These are phyloP conservation scores for Pachyramphus minor DNA, from an alignment of 2,113 vertebrate genomes.

Conservation along the genomic window DNA sequence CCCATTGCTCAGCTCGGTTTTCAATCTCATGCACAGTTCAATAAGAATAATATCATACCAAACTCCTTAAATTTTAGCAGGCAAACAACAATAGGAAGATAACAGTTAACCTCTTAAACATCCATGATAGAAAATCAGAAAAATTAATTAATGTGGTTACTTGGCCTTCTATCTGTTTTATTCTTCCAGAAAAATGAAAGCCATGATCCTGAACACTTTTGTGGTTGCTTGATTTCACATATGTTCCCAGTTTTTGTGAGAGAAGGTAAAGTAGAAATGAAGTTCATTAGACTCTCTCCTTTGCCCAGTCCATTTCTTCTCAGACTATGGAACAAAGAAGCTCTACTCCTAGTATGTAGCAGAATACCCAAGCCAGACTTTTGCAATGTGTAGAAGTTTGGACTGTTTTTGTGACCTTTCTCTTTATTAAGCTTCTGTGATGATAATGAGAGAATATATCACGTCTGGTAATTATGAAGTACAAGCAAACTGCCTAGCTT, in stretches of 20 bases:
- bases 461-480: constrained; percentile 9
- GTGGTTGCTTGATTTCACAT: constrained; percentile 5
- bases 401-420: not conserved
- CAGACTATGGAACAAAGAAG: not conserved
- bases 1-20: not conserved
- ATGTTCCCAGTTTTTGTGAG: not conserved
- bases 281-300: not conserved
- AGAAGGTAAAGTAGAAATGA: constrained; percentile 18
- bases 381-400: not conserved
- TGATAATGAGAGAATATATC: not conserved
- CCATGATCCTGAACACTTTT: not conserved
- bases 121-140: not conserved
- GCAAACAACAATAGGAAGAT: not conserved
- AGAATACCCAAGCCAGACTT: not conserved
- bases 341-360: not conserved
- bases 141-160: not conserved
- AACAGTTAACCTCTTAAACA: not conserved
- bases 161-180: not conserved
- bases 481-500: not conserved
- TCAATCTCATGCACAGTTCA: not conserved
- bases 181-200: constrained; percentile 30
- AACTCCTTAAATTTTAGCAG: not conserved
- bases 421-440: constrained; percentile 21
- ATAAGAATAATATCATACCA: not conserved
- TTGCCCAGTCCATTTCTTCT: not conserved